Base-by-base conservation (phyloP, 2,113 vertebrate species). In the Hemiscyllium ocellatum region DNA sequence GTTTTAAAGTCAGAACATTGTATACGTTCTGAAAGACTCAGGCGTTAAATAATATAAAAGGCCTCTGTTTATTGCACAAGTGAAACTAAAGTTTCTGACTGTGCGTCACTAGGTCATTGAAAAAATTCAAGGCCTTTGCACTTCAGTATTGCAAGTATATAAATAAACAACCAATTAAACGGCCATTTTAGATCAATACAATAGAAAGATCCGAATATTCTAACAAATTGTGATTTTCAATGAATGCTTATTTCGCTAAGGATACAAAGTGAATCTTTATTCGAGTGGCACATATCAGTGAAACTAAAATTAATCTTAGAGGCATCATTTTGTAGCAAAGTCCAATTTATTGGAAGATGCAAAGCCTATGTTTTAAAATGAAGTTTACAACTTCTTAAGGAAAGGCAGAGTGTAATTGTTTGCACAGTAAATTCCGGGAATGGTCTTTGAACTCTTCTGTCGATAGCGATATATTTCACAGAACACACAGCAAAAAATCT, bases 21-120 rank as follows among this genome's bases (percentile, higher is more conserved):
- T 94, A 37, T 20, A 94, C 47, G n/a, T 52, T 76, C 47, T 26
- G 70, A 95, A 70, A 52, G 68, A 68, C 94, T 72, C 68, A 72
- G 24, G 47, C 47, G 50, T 42, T 47, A 72, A 95, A 70, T 56
- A 90, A 50, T 52, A 47, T 24, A 72, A 72, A 42, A 26, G 24
- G 50, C n/a, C 66, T 94, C 8, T 47, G 94, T 52, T 50, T 50
- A 47, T 70, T 72, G 69, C 42, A 76, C 69, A 76, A 95, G 69
- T 76, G 94, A 72, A 95, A 95, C 94, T 42, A 76, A 52, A 95
- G 42, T 95, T 95, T 76, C 94, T 68, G 69, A 95, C 26, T 76
- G 66, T 50, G 93, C 37, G 68, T 52, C 94, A 47, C 20, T 22
- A 50, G 94, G 69, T 72, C 37, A 95, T 33, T 4, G 52, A 0